phyloP scores from a whole-genome alignment of 2,113 vertebrate species.

The Nothocercus julius region DNA sequence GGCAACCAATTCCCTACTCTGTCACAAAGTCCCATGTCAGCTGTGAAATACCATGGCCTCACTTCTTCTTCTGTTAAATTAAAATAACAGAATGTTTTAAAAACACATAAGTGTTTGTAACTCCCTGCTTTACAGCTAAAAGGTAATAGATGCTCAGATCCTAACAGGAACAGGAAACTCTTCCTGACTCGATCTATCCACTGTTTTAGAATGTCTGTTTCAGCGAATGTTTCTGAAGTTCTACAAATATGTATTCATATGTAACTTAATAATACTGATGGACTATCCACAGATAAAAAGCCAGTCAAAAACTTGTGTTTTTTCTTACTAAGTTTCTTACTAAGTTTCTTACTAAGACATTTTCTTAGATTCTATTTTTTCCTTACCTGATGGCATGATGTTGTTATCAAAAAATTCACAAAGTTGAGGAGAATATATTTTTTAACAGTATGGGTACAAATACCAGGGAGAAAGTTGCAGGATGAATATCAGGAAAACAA shows the following conservation, averaged over 20 bases:
- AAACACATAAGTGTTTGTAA: neutral
- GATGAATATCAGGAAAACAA: neutral
- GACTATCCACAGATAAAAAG: neutral
- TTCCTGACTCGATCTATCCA: neutral
- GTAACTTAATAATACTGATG: neutral
- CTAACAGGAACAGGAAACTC: neutral
- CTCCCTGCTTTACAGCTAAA: neutral
- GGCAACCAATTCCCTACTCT: fast-evolving
- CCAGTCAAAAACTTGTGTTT: neutral
- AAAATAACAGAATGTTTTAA: neutral
- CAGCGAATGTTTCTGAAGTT: neutral
- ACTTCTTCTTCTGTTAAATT: neutral
- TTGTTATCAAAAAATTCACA: neutral
- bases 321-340: no score
- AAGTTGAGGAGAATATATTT: neutral
- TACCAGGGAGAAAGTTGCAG: neutral
- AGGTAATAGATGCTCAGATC: neutral
- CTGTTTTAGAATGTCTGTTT: neutral
- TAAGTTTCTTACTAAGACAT: no score
- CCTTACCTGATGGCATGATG: neutral
- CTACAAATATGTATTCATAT: neutral
- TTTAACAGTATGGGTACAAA: neutral
- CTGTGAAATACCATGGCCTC: neutral
- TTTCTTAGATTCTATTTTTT: neutral
- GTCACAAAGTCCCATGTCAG: neutral